A percentile compares a stretch with the other conserved stretches of the same genome.
These are phyloP conservation scores for Proteles cristata DNA, from an alignment of 2,113 vertebrate species.

Conservation along the genomic window DNA sequence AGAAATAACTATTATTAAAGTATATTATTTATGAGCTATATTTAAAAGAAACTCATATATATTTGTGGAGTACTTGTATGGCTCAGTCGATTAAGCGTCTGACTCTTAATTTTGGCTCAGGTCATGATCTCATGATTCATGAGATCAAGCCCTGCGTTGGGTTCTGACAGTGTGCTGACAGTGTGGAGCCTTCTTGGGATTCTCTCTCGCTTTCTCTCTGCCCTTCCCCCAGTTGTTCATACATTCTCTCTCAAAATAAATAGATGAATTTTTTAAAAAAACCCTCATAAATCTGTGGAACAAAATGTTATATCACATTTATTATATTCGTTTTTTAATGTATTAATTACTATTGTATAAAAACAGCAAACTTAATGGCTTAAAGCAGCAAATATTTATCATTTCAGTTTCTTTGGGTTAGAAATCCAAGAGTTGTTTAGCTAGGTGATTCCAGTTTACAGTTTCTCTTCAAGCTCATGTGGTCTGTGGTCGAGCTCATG, in stretches of 20 bases:
- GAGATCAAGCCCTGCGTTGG: no score
- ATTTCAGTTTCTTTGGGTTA: not conserved
- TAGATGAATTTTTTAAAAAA: not conserved
- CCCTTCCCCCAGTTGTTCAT: no score
- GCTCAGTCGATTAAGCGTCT: no score
- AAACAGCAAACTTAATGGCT: not conserved
- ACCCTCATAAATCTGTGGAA: not conserved
- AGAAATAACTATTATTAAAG: not conserved
- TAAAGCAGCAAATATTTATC: not conserved
- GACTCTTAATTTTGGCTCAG: no score
- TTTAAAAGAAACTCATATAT: not conserved
- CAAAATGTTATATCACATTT: not conserved
- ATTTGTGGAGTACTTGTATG: no score
- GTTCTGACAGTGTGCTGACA: no score
- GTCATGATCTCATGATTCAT: no score
- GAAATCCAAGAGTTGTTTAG: not conserved
- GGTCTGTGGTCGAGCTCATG: not conserved
- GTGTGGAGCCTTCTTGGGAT: no score
- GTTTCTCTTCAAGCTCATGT: not conserved
- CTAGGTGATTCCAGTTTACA: not conserved
- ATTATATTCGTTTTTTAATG: not conserved
- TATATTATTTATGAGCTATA: not conserved
- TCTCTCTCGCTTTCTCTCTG: no score
- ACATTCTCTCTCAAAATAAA: no score
- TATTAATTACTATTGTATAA: not conserved